phyloP scores from a whole-genome alignment of 2,888 invertebrate genomes.

The Smittia aterrima region DNA sequence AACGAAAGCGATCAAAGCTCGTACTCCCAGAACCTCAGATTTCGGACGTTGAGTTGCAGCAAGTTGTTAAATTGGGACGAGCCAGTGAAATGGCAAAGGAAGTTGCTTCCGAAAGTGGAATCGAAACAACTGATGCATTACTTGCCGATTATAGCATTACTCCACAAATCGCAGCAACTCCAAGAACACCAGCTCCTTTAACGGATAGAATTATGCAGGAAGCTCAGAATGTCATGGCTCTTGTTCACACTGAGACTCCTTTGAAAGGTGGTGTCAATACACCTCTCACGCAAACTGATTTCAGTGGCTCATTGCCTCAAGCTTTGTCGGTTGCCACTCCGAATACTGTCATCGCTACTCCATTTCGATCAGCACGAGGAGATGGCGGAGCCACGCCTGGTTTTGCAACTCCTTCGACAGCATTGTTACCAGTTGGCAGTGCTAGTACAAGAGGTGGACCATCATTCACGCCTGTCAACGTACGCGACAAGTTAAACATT shows the following conservation, averaged over 20 bases:
- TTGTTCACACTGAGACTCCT: conserved; percentile 97
- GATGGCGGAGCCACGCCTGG: conserved; percentile 64
- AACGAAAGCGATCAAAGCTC: conserved; percentile 89
- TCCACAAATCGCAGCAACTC: conserved; percentile 67
- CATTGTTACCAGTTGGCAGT: conserved; percentile 52
- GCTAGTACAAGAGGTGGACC: conserved; percentile 43
- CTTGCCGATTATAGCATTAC: conserved; percentile 88
- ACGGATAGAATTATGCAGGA: conserved; percentile 87
- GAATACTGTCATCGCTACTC: conserved; percentile 86
- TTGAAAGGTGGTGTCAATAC: conserved; percentile 95
- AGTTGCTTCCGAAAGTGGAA: conserved; percentile 75
- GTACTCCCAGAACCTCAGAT: conserved; percentile 97
- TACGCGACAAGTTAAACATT: conserved; percentile 92
- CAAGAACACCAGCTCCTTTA: conserved; percentile 81
- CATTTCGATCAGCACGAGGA: conserved; percentile 70
- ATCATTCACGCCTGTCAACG: conserved; percentile 66
- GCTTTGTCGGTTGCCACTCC: conserved; percentile 74
- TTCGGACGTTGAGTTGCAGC: conserved; percentile 84
- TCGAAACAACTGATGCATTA: conserved; percentile 77
- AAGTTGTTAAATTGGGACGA: conserved; percentile 88
- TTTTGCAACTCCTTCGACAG: conserved; percentile 55
- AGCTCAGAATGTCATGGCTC: conserved; percentile 97
- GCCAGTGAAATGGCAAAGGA: conserved; percentile 90
- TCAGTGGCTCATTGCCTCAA: conserved; percentile 78
- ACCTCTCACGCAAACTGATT: conserved; percentile 85